Conservation (phyloP, 2,113 vertebrate species). For the Sylvilagus bachmani region DNA sequence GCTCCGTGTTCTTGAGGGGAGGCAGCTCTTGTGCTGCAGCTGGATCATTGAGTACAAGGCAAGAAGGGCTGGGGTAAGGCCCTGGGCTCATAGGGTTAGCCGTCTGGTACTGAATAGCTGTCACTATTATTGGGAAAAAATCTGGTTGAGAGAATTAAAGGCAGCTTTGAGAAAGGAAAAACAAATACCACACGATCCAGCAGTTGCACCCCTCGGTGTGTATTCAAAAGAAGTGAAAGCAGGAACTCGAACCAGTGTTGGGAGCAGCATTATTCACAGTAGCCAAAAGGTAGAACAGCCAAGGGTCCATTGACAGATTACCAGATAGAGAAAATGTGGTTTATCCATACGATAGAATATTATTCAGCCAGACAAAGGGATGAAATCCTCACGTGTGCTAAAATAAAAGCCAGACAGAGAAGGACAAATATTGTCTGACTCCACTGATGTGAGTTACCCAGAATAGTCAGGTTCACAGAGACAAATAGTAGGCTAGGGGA, state of each 20-base stretch:
- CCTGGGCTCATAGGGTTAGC: neutral
- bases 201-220: neutral
- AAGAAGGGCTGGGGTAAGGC: neutral
- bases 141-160: neutral
- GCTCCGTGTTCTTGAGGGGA: neutral
- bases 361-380: neutral
- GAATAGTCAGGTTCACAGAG: neutral
- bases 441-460: neutral
- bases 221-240: neutral
- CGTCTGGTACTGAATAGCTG: neutral
- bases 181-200: neutral
- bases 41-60: neutral
- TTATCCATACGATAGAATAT: neutral
- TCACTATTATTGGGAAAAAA: neutral
- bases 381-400: neutral
- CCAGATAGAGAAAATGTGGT: neutral
- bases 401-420: neutral
- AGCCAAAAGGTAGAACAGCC: neutral
- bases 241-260: neutral
- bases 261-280: neutral
- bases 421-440: neutral
- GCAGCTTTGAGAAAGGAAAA: neutral
- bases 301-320: no score
- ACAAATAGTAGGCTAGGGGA: neutral
- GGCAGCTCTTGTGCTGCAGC: neutral